phyloP scores from a whole-genome alignment of 2,797 vertebrate species.

The Pampus argenteus region DNA sequence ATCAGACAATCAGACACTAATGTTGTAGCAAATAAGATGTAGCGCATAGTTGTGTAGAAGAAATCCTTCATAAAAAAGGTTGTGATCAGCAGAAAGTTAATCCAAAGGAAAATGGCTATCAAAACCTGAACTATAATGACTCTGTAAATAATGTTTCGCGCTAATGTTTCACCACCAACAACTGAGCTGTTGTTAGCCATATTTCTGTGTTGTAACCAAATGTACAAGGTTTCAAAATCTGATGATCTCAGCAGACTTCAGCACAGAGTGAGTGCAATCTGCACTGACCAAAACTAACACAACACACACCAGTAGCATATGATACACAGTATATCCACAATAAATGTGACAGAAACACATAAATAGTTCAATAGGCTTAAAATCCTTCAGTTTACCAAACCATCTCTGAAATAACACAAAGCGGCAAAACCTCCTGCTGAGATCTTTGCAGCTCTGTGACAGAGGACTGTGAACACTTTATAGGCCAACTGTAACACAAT shows the following conservation, averaged over 20 bases:
- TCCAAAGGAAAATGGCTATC: constrained; percentile 62
- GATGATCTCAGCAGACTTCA: too few relatives aligned
- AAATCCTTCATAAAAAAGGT: constrained; percentile 64
- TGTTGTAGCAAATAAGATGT: constrained; percentile 73
- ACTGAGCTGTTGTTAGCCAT: too few relatives aligned
- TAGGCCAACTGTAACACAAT: background rate
- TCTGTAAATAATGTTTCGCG: accelerated
- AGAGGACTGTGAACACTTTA: constrained; percentile 1
- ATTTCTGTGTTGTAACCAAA: too few relatives aligned
- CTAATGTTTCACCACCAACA: background rate
- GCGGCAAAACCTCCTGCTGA: background rate
- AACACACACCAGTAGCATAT: background rate
- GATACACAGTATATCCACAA: background rate
- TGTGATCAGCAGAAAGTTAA: constrained; percentile 66
- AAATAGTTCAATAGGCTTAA: background rate
- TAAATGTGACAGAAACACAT: background rate
- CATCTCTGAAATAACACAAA: background rate
- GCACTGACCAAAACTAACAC: background rate
- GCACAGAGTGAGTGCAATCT: too few relatives aligned
- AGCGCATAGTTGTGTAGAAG: constrained; percentile 70
- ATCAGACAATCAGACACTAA: constrained; percentile 63
- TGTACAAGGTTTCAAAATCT: background rate
- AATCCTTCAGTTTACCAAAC: background rate
- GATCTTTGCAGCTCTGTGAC: background rate
- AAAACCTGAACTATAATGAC: constrained; percentile 62